Percentiles rank a stretch among this genome's conserved stretches.
Conservation (phyloP, 2,797 vertebrate species). For the Enteromius argenteus region DNA sequence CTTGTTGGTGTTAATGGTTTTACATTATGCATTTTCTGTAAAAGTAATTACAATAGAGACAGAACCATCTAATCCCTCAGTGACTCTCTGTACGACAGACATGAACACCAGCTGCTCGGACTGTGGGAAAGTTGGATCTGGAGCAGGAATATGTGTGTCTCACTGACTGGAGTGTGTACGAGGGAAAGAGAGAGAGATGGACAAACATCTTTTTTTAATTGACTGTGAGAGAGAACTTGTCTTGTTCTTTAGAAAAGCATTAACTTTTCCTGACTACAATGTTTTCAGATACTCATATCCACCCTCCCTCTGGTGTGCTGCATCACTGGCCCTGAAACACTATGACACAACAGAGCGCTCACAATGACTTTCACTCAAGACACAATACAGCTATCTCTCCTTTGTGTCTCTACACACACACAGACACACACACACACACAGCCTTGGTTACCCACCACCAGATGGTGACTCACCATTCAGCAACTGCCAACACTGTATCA, state of each 20-base stretch:
- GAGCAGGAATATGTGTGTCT: conserved; percentile 21
- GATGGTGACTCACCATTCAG: conserved; percentile 46
- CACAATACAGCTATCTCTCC: conserved; percentile 24
- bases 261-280: neutral
- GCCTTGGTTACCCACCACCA: conserved; percentile 25
- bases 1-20: neutral
- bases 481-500: conserved; percentile 43
- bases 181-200: conserved; percentile 1
- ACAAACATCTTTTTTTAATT: neutral
- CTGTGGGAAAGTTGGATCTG: conserved; percentile 38
- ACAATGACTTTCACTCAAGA: conserved; percentile 47
- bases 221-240: neutral
- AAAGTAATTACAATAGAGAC: conserved; percentile 26
- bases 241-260: neutral
- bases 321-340: conserved; percentile 36
- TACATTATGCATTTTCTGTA: conserved; percentile 15
- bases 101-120: conserved; percentile 52
- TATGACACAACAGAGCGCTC: conserved; percentile 29
- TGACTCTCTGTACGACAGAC: conserved; percentile 58
- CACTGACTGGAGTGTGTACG: neutral
- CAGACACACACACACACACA: conserved; percentile 32
- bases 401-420: conserved; percentile 28
- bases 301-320: conserved; percentile 13
- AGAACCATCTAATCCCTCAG: conserved; percentile 19
- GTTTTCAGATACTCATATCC: conserved; percentile 6